These are phyloP conservation scores for Moxostoma hubbsi DNA, from an alignment of 2,797 vertebrate species.

Conservation along the genomic window DNA sequence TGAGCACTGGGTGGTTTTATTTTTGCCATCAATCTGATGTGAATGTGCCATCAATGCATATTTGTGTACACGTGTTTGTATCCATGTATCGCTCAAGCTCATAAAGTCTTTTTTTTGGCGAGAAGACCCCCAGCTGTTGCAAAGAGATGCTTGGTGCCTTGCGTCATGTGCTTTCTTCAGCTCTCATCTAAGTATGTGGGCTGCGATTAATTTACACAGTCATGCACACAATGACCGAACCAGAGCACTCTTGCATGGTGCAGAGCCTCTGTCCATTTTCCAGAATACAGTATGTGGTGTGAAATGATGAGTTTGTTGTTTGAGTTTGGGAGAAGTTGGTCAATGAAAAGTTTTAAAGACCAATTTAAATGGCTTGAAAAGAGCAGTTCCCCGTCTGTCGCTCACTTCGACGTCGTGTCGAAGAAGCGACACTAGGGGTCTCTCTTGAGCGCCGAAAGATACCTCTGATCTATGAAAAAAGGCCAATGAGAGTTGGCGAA, in stretches of 20 bases:
- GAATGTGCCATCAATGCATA: too few relatives aligned
- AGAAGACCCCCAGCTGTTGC: conserved; percentile 48
- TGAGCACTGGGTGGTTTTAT: neutral
- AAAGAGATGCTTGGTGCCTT: conserved; percentile 26
- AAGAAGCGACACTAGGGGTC: too few relatives aligned
- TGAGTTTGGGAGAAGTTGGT: conserved; percentile 23
- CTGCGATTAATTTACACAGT: conserved; percentile 37
- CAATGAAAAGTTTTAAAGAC: neutral
- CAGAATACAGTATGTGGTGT: conserved; percentile 15
- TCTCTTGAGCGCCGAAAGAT: too few relatives aligned
- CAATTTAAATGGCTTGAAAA: too few relatives aligned
- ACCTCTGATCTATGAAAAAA: too few relatives aligned
- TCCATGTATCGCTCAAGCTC: conserved; percentile 9
- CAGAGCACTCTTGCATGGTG: neutral
- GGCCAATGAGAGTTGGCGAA: too few relatives aligned
- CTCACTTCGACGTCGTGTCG: too few relatives aligned
- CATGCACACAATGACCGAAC: neutral
- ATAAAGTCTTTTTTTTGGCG: neutral
- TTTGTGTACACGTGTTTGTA: neutral
- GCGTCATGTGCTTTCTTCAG: conserved; percentile 47
- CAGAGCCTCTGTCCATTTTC: conserved; percentile 12
- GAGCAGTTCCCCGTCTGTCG: too few relatives aligned
- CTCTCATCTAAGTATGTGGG: conserved; percentile 40
- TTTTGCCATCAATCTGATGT: too few relatives aligned
- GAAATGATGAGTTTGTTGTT: neutral